Evolutionary conservation across 2,888 invertebrate genomes (phyloP).

Genomic region (Agrotis exclamationis): DNA sequence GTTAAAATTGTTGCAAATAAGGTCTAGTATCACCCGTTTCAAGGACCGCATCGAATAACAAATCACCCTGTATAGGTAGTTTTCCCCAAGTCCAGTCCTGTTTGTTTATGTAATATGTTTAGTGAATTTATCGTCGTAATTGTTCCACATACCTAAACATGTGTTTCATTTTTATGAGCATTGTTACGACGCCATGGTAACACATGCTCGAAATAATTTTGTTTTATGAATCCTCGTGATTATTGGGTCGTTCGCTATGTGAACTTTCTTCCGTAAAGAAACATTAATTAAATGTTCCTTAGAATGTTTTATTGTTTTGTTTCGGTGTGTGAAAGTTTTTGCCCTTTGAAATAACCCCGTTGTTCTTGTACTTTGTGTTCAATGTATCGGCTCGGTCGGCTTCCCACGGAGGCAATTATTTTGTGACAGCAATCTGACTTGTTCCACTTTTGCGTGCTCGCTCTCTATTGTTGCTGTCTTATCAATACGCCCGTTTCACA

Average conservation of each 20-base stretch:
- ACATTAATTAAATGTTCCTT: conserved; percentile 52
- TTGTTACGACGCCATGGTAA: conserved; percentile 69
- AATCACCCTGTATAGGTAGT: no score
- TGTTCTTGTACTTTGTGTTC: conserved; percentile 31
- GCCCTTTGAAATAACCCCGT: conserved; percentile 15
- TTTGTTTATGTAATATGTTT: conserved; percentile 76
- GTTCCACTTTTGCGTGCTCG: conserved; percentile 46
- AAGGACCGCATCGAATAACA: no score
- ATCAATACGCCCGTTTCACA: conserved; percentile 46
- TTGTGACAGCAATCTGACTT: conserved; percentile 54
- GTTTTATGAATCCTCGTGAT: conserved; percentile 68
- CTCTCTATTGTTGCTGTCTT: conserved; percentile 40
- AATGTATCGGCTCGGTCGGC: conserved; percentile 37
- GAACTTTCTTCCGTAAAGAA: conserved; percentile 1
- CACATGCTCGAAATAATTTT: conserved; percentile 72
- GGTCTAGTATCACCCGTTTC: no score
- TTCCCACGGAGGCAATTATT: conserved; percentile 51
- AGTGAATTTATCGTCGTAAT: conserved; percentile 78
- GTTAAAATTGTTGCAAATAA: no score
- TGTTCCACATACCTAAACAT: conserved; percentile 73
- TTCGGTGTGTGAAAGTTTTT: conserved; percentile 9
- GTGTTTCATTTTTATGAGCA: conserved; percentile 76
- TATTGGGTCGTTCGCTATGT: conserved; percentile 49
- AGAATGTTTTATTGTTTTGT: conserved; percentile 48
- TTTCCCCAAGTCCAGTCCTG: conserved; percentile 70